Evolutionary conservation across 1,140 invertebrate species (phyloP).

Genomic region (Drosophila simulans): DNA sequence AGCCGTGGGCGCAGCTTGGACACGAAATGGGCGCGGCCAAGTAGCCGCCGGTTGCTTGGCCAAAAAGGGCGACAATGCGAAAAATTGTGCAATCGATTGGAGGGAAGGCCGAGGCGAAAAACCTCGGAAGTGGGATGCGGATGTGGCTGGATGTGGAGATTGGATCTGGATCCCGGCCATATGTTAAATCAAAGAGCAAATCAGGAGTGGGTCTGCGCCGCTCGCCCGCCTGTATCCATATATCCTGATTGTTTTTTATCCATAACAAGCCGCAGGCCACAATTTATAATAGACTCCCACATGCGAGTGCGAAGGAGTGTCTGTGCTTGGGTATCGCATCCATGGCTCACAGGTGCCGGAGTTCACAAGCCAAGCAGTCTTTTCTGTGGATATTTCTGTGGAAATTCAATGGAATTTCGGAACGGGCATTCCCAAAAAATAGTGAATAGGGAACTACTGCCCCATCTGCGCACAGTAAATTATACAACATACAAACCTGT

Average conservation of each 20-base stretch:
- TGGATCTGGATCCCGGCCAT: constrained; percentile 14
- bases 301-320: constrained; percentile 9
- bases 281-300: constrained; percentile 69
- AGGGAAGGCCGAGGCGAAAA: constrained; percentile 30
- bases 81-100: constrained; percentile 82
- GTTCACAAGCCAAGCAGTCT: constrained; percentile 54
- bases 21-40: constrained; percentile 70
- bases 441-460: neutral
- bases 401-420: constrained; percentile 75
- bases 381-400: constrained; percentile 47
- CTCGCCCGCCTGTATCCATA: constrained; percentile 17
- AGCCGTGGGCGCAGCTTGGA: constrained; percentile 65
- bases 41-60: constrained; percentile 74
- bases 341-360: constrained; percentile 61
- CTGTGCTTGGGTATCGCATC: constrained; percentile 20
- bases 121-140: constrained; percentile 2
- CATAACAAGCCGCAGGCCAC: constrained; percentile 70
- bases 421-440: constrained; percentile 41
- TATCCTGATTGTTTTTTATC: constrained; percentile 77
- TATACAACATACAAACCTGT: constrained; percentile 75
- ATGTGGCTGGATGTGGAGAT: constrained; percentile 24
- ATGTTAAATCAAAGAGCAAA: constrained; percentile 59
- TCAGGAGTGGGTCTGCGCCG: constrained; percentile 29
- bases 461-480: constrained; percentile 75
- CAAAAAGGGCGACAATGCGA: constrained; percentile 76